Percentiles rank a stretch among this genome's conserved stretches.
Conservation (phyloP, 1,140 invertebrate species). For the Penaeus japonicus region DNA sequence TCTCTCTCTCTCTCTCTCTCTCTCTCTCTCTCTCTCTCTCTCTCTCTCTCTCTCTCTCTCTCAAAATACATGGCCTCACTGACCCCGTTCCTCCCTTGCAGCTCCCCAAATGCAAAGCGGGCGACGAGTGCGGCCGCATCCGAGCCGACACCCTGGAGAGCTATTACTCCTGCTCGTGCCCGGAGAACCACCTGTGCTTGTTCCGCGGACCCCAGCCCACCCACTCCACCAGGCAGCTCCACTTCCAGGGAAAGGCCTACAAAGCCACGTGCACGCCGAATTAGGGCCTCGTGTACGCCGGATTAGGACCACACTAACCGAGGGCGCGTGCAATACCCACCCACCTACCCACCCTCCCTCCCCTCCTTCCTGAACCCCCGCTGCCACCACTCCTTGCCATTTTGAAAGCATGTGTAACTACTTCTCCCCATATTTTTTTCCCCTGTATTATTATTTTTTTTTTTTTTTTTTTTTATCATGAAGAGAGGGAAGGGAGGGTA, state of each 20-base stretch:
- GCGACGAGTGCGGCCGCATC: slow-evolving; percentile 68
- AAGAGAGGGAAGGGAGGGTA: neutral
- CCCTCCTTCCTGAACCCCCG: neutral
- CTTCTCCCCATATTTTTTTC: neutral
- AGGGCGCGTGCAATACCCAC: neutral
- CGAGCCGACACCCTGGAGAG: slow-evolving; percentile 68
- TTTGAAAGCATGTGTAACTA: neutral
- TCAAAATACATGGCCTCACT: neutral
- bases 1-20: no score
- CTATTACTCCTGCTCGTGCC: slow-evolving; percentile 73
- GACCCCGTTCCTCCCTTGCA: slow-evolving; percentile 60
- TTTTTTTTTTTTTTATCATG: neutral
- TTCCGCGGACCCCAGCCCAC: slow-evolving; percentile 63
- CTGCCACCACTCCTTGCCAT: neutral
- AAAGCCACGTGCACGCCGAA: slow-evolving; percentile 68
- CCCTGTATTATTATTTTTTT: neutral
- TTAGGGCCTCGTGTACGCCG: neutral
- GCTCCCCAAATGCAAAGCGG: slow-evolving; percentile 65
- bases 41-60: no score
- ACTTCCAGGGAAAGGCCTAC: slow-evolving; percentile 70
- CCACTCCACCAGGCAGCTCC: slow-evolving; percentile 67
- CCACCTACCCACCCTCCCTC: neutral
- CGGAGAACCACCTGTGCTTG: slow-evolving; percentile 69
- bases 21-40: no score
- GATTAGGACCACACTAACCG: neutral